These are phyloP conservation scores for Sinella curviseta DNA, from an alignment of 1,140 invertebrate genomes.

Conservation along the genomic window DNA sequence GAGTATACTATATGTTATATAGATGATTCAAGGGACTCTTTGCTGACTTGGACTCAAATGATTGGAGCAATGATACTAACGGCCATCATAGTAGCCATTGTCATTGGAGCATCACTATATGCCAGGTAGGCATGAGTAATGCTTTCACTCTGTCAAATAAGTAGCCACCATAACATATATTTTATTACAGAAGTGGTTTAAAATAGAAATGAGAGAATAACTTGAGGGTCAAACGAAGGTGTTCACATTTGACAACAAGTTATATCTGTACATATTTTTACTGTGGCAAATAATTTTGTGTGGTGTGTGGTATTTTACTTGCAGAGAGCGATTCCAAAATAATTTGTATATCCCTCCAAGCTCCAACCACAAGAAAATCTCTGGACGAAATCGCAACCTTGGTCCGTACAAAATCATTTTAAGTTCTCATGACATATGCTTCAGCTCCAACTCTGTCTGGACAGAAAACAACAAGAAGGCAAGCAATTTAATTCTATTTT, in stretches of 20 bases:
- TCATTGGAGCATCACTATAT: slow-evolving; percentile 39
- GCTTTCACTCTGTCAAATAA: no score
- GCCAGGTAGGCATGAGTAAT: slow-evolving; percentile 42
- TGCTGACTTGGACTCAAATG: slow-evolving; percentile 40
- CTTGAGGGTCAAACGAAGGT: no score
- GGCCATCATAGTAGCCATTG: slow-evolving; percentile 18
- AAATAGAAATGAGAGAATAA: no score
- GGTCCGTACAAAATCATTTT: slow-evolving; percentile 27
- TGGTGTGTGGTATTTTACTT: no score
- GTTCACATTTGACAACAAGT: background rate
- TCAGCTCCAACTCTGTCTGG: background rate
- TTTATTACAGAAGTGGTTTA: no score
- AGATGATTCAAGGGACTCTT: background rate
- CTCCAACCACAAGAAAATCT: background rate
- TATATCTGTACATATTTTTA: no score
- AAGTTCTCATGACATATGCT: background rate
- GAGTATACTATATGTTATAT: no score
- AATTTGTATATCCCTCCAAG: background rate
- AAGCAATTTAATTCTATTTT: background rate
- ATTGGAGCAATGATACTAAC: slow-evolving; percentile 34
- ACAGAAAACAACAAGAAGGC: background rate
- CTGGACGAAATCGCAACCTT: slow-evolving; percentile 10
- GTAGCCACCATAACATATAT: background rate
- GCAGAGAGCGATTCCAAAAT: slow-evolving; percentile 1
- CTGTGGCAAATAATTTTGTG: no score